These are phyloP conservation scores for Cygnus atratus DNA, from an alignment of 2,113 vertebrate genomes.

Conservation along the genomic window DNA sequence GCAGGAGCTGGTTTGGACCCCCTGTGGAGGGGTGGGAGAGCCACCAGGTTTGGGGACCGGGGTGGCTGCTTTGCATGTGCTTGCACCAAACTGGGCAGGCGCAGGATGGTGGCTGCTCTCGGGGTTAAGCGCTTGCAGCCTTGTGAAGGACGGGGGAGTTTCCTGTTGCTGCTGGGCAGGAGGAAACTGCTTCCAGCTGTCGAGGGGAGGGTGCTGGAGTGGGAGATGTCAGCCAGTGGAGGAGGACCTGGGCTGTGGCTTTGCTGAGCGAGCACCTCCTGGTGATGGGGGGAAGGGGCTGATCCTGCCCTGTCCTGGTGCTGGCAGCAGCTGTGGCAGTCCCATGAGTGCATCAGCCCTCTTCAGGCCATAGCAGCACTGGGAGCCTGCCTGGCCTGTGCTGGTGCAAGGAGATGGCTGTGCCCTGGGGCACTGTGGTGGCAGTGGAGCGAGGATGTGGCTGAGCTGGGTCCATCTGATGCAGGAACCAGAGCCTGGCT, in stretches of 20 bases:
- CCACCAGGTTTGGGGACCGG: too few relatives aligned
- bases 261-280: not conserved
- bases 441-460: not conserved
- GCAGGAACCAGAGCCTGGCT: not conserved
- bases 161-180: conserved; percentile 35
- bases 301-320: not conserved
- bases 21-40: not conserved
- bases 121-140: not conserved
- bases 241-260: not conserved
- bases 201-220: not conserved
- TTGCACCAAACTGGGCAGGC: accelerated
- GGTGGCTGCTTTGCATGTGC: not conserved
- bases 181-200: conserved; percentile 65
- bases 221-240: not conserved
- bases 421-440: not conserved
- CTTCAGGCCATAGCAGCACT: too few relatives aligned
- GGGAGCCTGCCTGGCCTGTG: not conserved
- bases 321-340: not conserved
- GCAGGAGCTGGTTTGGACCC: not conserved
- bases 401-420: not conserved
- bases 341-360: not conserved
- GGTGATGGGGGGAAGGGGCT: not conserved
- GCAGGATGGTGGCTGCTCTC: not conserved
- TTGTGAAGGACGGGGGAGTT: not conserved
- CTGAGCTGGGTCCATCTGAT: not conserved